Base-by-base conservation (phyloP, 2,797 vertebrate species). In the Bufotes viridis region DNA sequence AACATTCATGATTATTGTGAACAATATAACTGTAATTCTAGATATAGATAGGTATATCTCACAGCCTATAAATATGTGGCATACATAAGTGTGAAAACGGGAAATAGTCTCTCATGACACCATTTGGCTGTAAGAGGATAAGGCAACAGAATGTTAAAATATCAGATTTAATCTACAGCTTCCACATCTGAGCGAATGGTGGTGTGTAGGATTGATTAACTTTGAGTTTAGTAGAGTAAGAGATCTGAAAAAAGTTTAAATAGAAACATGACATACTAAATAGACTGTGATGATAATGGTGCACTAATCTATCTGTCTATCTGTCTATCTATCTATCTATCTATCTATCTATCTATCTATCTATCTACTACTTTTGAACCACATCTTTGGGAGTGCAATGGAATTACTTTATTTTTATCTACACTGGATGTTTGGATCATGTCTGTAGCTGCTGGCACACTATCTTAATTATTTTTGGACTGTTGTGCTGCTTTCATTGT, bases 11-110 rank as follows among this genome's bases (percentile, higher is more conserved):
- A 42, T 5, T 42, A 42, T 2, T 5, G 42, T 42, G 42, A 42
- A 42, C 3, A 7, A 65, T 63, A 67, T 51, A 61, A 15, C 17
- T 53, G n/a, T 69, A 69, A 53, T 82, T 29, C 55, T 82, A 82
- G 81, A 82, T 14, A 55, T 17, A 55, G 63, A 70, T 69, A 55
- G 18, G 65, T 55, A 20, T 20, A 57, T 55, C 65, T 65, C 81
- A 26, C 60, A 24, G 18, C 55, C 49, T 70, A 82, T 82, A 82
- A 82, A 82, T 82, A 82, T 82, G 81, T 24, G 51, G n/a, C 24
- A 26, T 70, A 57, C 63, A 49, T 70, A 67, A 53, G 81, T 82
- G 81, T 70, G 49, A 82, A 82, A 53, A 51, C 57, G 61, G 49
- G 24, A 82, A 82, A 65, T 70, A 57, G 81, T 82, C 81, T 29